A percentile compares a stretch with the other conserved stretches of the same genome.
Conservation (phyloP, 2,797 vertebrate species). For the Aplochiton taeniatus region DNA sequence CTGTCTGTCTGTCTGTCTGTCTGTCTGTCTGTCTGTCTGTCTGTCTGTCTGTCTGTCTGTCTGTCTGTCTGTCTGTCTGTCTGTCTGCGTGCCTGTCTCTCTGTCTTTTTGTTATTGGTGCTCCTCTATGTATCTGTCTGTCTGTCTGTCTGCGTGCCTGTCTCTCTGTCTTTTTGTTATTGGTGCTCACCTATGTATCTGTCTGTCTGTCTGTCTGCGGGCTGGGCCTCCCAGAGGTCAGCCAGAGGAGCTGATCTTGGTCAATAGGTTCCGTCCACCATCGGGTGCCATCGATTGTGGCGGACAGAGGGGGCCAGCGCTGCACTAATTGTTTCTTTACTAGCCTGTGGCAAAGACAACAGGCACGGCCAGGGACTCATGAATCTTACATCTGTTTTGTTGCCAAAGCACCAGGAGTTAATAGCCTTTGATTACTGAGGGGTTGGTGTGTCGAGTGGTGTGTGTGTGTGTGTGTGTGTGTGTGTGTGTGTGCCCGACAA, state of each 20-base stretch:
- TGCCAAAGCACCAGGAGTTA: conserved; percentile 69
- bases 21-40: too few relatives aligned
- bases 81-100: not conserved
- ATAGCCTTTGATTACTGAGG: conserved; percentile 74
- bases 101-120: not conserved
- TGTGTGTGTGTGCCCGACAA: conserved; percentile 5
- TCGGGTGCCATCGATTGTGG: conserved; percentile 78
- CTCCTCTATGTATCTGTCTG: too few relatives aligned
- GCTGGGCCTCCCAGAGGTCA: conserved; percentile 47
- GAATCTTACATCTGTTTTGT: conserved; percentile 79
- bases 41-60: too few relatives aligned
- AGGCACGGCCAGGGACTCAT: conserved; percentile 71
- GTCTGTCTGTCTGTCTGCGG: not conserved
- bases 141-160: not conserved
- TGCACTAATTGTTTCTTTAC: conserved; percentile 82
- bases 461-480: conserved; percentile 26
- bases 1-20: too few relatives aligned
- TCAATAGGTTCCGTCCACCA: conserved; percentile 79
- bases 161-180: not conserved
- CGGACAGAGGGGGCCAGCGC: conserved; percentile 70
- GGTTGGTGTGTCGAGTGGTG: conserved; percentile 32
- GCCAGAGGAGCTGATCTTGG: conserved; percentile 58
- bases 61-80: too few relatives aligned
- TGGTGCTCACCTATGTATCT: too few relatives aligned
- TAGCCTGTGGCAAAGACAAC: conserved; percentile 79